Conservation (phyloP, 1,140 invertebrate species). For the Diabrotica virgifera region DNA sequence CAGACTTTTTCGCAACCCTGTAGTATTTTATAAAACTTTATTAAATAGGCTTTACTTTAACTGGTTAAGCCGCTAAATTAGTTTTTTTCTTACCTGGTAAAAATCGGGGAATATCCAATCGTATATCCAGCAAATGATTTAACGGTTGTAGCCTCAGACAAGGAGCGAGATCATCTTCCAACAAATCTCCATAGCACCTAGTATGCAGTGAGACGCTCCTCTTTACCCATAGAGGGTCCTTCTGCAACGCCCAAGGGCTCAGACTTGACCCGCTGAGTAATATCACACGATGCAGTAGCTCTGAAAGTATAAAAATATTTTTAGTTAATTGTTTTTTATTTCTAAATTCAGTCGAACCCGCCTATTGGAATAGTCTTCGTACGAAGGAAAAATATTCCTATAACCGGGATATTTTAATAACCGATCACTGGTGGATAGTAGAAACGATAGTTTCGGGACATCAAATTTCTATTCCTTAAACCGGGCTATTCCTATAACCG, state of each 20-base stretch:
- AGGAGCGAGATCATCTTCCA: slow-evolving; percentile 76
- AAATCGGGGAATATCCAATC: slow-evolving; percentile 75
- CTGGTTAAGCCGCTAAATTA: background rate
- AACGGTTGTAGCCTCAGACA: slow-evolving; percentile 75
- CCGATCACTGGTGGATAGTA: too few species aligned
- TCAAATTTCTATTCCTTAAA: too few species aligned
- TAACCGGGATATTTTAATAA: too few species aligned
- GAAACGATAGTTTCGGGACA: too few species aligned
- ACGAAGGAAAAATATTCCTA: too few species aligned
- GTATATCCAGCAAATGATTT: slow-evolving; percentile 64
- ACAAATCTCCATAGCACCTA: slow-evolving; percentile 71
- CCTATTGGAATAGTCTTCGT: too few species aligned
- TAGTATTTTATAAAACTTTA: too few species aligned
- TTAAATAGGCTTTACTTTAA: too few species aligned
- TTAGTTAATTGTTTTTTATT: background rate
- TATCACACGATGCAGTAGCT: slow-evolving; percentile 86
- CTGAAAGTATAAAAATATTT: slow-evolving; percentile 53
- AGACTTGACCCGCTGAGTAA: slow-evolving; percentile 93
- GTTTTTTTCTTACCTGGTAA: slow-evolving; percentile 54
- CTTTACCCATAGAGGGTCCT: slow-evolving; percentile 79
- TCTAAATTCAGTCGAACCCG: too few species aligned
- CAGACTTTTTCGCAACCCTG: too few species aligned
- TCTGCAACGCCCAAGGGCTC: slow-evolving; percentile 90
- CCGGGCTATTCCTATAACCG: too few species aligned
- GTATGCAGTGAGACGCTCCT: slow-evolving; percentile 75